Evolutionary conservation across 2,113 vertebrate genomes (phyloP).

Genomic region (Cromileptes altivelis): DNA sequence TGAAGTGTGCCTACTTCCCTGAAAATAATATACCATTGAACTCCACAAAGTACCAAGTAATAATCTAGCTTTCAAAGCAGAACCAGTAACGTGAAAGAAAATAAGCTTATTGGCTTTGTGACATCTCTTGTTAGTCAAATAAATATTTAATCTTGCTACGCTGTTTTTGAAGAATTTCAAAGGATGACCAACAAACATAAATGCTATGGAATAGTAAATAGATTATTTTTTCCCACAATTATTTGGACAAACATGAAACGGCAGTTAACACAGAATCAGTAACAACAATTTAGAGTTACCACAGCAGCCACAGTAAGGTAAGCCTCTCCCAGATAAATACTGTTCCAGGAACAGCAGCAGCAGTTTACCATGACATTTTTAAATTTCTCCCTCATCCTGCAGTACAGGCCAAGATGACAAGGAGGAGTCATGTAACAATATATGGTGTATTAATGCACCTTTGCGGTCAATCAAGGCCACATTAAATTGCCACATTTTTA

Average conservation of each 20-base stretch:
- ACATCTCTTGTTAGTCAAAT: background rate
- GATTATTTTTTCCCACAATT: background rate
- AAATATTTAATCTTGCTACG: background rate
- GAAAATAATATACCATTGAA: background rate
- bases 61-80: background rate
- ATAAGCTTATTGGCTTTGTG: background rate
- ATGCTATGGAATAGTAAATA: background rate
- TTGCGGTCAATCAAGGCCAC: slow-evolving; percentile 25
- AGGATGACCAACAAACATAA: background rate
- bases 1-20: background rate
- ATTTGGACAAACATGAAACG: background rate
- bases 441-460: slow-evolving; percentile 3
- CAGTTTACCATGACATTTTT: background rate
- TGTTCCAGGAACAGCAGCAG: background rate
- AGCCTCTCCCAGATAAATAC: background rate
- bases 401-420: slow-evolving; percentile 7
- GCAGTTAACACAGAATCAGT: background rate
- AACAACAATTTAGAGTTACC: background rate
- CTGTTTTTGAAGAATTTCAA: background rate
- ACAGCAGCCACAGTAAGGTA: background rate
- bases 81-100: background rate
- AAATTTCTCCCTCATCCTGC: background rate
- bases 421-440: background rate
- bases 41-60: background rate
- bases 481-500: slow-evolving; percentile 7